A percentile compares a stretch with the other conserved stretches of the same genome.
phyloP scores from a whole-genome alignment of 2,113 vertebrate species.

The Platichthys stellatus region DNA sequence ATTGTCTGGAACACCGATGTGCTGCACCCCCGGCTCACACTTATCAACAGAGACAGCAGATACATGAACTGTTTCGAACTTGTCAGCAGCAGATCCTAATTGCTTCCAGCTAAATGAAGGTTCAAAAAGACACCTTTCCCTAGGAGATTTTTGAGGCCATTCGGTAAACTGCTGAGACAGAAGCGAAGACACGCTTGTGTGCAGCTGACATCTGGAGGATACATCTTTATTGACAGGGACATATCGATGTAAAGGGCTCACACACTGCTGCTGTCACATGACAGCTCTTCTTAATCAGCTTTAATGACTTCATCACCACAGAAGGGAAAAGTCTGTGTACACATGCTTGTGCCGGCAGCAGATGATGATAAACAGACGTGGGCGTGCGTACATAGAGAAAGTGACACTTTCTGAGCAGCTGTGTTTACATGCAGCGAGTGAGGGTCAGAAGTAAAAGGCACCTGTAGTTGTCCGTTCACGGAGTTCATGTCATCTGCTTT shows the following conservation, averaged over 20 bases:
- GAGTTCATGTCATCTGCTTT: constrained; percentile 94
- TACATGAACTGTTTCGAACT: constrained; percentile 88
- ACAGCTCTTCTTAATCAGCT: constrained; percentile 83
- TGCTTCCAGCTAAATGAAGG: constrained; percentile 84
- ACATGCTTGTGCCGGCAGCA: constrained; percentile 24
- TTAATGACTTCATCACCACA: constrained; percentile 85
- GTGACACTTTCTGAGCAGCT: constrained; percentile 13
- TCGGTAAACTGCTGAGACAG: constrained; percentile 82
- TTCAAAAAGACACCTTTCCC: constrained; percentile 88
- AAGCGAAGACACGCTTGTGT: constrained; percentile 84
- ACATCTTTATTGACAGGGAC: constrained; percentile 88
- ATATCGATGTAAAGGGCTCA: constrained; percentile 80
- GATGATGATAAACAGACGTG: constrained; percentile 31
- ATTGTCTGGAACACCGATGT: constrained; percentile 84
- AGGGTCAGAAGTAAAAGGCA: constrained; percentile 56
- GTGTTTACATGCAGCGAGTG: constrained; percentile 4
- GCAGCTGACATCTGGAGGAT: constrained; percentile 88
- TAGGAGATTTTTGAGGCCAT: constrained; percentile 85
- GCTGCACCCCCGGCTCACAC: constrained; percentile 80
- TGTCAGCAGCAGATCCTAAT: constrained; percentile 88
- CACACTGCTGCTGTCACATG: constrained; percentile 78
- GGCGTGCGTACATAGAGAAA: constrained; percentile 17
- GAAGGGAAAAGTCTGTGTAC: constrained; percentile 65
- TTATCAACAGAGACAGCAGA: constrained; percentile 87
- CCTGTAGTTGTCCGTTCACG: constrained; percentile 94